Evolutionary conservation across 2,888 invertebrate genomes (phyloP).

Genomic region (Hypena proboscidalis): DNA sequence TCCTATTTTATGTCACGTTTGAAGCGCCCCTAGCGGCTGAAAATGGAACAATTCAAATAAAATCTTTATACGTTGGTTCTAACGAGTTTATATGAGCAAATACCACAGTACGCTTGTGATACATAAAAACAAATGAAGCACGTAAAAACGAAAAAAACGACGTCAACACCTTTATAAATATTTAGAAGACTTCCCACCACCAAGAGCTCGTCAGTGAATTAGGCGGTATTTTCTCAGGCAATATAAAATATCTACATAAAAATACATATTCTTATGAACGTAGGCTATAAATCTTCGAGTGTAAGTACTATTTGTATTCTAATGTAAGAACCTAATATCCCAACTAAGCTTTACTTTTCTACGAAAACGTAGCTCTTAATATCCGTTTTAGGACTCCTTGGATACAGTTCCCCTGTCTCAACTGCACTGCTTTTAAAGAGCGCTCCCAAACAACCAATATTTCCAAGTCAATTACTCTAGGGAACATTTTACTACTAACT

Average conservation of each 20-base stretch:
- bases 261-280: conserved; percentile 81
- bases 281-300: conserved; percentile 78
- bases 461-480: conserved; percentile 94
- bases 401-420: conserved; percentile 56
- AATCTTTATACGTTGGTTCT: no score
- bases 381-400: conserved; percentile 62
- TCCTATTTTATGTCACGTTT: no score
- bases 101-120: no score
- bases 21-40: no score
- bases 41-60: no score
- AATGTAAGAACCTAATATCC: conserved; percentile 70
- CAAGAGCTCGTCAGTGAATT: conserved; percentile 47
- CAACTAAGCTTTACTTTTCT: conserved; percentile 81
- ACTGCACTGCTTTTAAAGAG: conserved; percentile 55
- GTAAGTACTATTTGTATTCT: conserved; percentile 70
- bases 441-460: conserved; percentile 79
- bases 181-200: conserved; percentile 25
- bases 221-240: conserved; percentile 45
- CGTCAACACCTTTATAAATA: no score
- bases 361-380: conserved; percentile 63
- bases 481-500: conserved; percentile 89
- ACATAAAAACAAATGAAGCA: no score
- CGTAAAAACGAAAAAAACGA: no score
- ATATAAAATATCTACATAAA: conserved; percentile 34
- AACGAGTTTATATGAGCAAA: no score